Base-by-base conservation (phyloP, 1,140 invertebrate genomes). In the Carposina sasakii region DNA sequence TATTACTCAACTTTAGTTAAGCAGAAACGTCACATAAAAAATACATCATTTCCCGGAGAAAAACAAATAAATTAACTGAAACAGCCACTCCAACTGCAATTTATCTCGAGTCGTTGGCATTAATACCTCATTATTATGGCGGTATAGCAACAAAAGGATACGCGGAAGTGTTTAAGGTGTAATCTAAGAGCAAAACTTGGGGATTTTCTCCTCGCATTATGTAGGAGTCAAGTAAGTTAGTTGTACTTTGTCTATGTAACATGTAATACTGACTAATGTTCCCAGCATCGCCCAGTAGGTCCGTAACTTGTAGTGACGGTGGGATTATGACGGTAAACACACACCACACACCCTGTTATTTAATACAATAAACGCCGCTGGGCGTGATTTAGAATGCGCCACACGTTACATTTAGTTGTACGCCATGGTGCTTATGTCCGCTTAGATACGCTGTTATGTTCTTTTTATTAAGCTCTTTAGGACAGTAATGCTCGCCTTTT, bases 41-140 rank as follows among this genome's bases (percentile, higher is more conserved):
- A 73, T 69, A 68, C 59, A 56, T 60, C 61, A 67, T 62, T 62
- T 57, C 45, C 45, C 49, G 42, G 50, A 45, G 57, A 67, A 76
- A 71, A 73, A 78, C 71, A 75, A 67, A 75, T 76, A 76, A 71
- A 74, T 74, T 69, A 57, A 57, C 34, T 63, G 50, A 60, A 68
- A 60, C 56, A 68, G 55, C 50, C 52, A 62, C 63, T 67, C 63
- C 50, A 61, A 63, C 52, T 22, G 57, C 51, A 56, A 67, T 71
- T 67, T 62, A 69, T 72, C 57, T 53, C 52, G 54, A 64, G 45
- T 65, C 64, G 43, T 56, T 24, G 45, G 42, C 52, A 42, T 44
- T 51, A 59, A 66, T 68, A 67, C 67, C 52, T 71, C 63, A 67
- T 63, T 66, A 69, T 66, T 64, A 75, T 60, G 51, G 54, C 51